Base-by-base conservation (phyloP, 2,888 invertebrate species). In the Ptychoptera albimana region DNA sequence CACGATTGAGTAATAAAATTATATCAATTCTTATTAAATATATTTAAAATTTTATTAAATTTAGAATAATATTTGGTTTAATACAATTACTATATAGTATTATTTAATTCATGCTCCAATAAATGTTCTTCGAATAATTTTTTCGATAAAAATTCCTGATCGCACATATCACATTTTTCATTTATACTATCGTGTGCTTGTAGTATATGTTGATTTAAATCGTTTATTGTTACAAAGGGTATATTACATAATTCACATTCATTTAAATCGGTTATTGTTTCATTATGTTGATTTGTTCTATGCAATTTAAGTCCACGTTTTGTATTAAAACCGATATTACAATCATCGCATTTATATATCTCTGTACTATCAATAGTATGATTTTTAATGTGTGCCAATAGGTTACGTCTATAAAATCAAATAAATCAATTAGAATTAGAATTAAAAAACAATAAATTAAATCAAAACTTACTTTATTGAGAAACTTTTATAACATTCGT, bases 401-500 rank as follows among this genome's bases (percentile, higher is more conserved):
- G 45, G 40, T 53, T 54, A 39, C 52, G 48, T 16, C 54, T 54
- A 34, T 9, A 52, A 51, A 39, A 36, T 14, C 15, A 45, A 32
- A 7, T 23, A 12, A 5, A 36, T 13, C 5, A 36, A n/a, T 13
- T 5, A 36, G 8, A 12, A 36, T 12, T 13, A 36, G 12, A 12
- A 23, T 5, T 36, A 11, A 15, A 30, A 39, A 23, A 29, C 1
- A 2, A 8, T 14, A 32, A 41, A 15, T 23, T 42, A 8, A 9
- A 8, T 35, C 15, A 12, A 13, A 12, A 42, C 30, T 40, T 54
- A 60, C 59, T 57, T 59, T 11, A 58, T 55, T 9, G 56, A 54
- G 48, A 58, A 60, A 43, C 55, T 57, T 51, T 59, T 60, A 36
- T 54, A 57, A 47, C 60, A 60, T 47, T 54, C 56, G 6, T 55